Evolutionary conservation across 1,140 invertebrate species (phyloP).

Genomic region (Drosophila melanogaster): Release_6_plus_ISO1_MT NT_033777.3:11928001-11928500

Average conservation of each 20-base stretch:
- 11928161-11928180: constrained; percentile 28
- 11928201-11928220: constrained; percentile 36
- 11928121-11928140: constrained; percentile 16
- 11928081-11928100: constrained; percentile 20
- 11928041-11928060: constrained; percentile 35
- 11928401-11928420: constrained; percentile 51
- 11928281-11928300: not conserved
- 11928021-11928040: constrained; percentile 13
- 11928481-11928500: constrained; percentile 3
- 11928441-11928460: constrained; percentile 5
- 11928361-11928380: constrained; percentile 6
- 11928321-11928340: constrained; percentile 35
- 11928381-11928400: constrained; percentile 43
- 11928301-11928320: not conserved
- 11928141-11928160: constrained; percentile 17
- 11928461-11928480: constrained; percentile 1
- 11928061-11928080: constrained; percentile 42
- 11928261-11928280: constrained; percentile 27
- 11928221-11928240: constrained; percentile 31
- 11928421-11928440: constrained; percentile 28
- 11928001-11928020: constrained; percentile 2
- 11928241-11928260: constrained; percentile 16
- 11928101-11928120: constrained; percentile 9
- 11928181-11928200: constrained; percentile 36
- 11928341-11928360: constrained; percentile 36